phyloP scores from a whole-genome alignment of 2,888 invertebrate species.

The Hydropsyche betteni region DNA sequence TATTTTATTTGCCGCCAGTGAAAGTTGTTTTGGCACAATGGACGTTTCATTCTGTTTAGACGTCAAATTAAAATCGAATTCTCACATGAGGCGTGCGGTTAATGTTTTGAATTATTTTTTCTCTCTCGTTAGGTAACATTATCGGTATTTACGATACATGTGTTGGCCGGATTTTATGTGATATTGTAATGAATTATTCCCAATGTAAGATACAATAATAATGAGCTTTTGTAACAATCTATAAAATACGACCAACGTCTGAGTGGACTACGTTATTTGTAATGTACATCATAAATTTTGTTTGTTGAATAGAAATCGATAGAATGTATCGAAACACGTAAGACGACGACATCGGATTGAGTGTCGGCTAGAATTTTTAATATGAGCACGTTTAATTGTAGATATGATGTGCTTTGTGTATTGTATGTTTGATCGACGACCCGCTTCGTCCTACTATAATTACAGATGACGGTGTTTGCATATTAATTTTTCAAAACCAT shows the following conservation, averaged over 20 bases:
- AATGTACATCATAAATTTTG: slow-evolving; percentile 15
- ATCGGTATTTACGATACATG: background rate
- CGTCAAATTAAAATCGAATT: slow-evolving; percentile 4
- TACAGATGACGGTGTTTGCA: slow-evolving; percentile 30
- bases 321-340: background rate
- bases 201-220: slow-evolving; percentile 14
- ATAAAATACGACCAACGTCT: slow-evolving; percentile 8
- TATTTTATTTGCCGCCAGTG: background rate
- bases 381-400: slow-evolving; percentile 31
- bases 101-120: background rate
- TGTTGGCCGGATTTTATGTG: slow-evolving; percentile 1
- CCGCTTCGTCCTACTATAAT: slow-evolving; percentile 25
- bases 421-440: slow-evolving; percentile 31
- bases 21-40: slow-evolving; percentile 22
- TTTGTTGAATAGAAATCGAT: slow-evolving; percentile 17
- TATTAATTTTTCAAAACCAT: slow-evolving; percentile 29
- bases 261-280: slow-evolving; percentile 13
- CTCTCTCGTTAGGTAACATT: background rate
- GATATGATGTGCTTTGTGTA: background rate
- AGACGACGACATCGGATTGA: slow-evolving; percentile 6
- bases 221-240: slow-evolving; percentile 17
- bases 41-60: slow-evolving; percentile 3
- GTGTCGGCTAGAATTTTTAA: slow-evolving; percentile 17
- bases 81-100: background rate
- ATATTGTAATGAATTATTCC: slow-evolving; percentile 18